Base-by-base conservation (phyloP, 2,113 vertebrate genomes). In the Paedocypris sp. region DNA sequence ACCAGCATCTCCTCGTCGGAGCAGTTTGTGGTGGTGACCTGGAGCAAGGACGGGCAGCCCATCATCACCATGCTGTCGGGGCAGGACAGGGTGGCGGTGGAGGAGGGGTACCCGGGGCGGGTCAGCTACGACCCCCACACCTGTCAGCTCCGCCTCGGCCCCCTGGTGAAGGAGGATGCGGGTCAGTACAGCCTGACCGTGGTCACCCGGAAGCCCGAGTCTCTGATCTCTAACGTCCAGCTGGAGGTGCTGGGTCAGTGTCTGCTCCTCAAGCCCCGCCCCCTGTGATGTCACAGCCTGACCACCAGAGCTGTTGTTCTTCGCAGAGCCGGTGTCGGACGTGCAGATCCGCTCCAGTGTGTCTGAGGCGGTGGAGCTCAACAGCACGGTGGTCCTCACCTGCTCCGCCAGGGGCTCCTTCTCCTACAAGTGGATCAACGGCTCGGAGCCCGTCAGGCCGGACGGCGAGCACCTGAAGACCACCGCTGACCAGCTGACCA, bases 391-490 rank as follows among this genome's bases (percentile, higher is more conserved):
- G 64, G 35, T 67, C 1, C 78, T 86, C 1, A 77, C 39, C 57
- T 86, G 84, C 70, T 7, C 58, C 0, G 77, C 79, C 1, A 70
- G 66, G 43, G 84, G 84, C 18, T 81, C 83, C 57, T 64, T 80
- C 32, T 53, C 11, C 2, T 85, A 81, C 70, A 10, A 3, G 35
- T 86, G 84, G 84, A 1, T 4, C 6, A 80, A 77, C 0, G 66
- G 52, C 46, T 56, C 64, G 6, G 0, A 0, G 0, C 9, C 59
- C 4, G 5, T 85, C 0, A 1, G 18, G 4, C 18, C 1, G 1
- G 73, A 76, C 2, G 54, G 36, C 39, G 43, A 19, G 0, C 75
- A 49, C 0, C 1, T 81, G 6, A 15, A 51, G 0, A 0, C 69
- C 3, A 70, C 15, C 0, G 0, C 29, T 0, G 73, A 67, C n/a